Evolutionary conservation across 2,797 vertebrate genomes (phyloP), one percentile per base, ranked within the genome.

Genomic region (Tokudaia tokunoshimensis): DNA sequence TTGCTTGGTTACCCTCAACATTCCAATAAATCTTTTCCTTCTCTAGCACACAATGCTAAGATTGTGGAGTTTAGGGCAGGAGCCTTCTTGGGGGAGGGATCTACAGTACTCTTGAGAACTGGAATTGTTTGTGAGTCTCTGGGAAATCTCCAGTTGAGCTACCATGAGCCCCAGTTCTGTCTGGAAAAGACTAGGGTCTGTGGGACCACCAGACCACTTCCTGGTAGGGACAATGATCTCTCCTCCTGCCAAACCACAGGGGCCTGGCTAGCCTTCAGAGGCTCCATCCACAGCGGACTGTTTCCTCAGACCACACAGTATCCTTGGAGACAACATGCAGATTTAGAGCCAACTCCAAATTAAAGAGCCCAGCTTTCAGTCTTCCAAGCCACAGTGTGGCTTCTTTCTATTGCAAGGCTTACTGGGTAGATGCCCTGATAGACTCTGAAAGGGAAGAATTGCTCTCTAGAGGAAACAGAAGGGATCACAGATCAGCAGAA

Each of bases 171-270:
- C 52, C 52, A 92, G 85, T 63, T 75, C 57, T 89, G 94, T 79
- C 93, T 96, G 59, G 89, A 95, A 97, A 95, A 94, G 67, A 92
- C 93, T 94, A 75, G 95, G 67, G 86, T 97, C 91, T 85, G 89
- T 85, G 74, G 94, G 75, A 96, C 94, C 96, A 92, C 92, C 90
- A 87, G 96, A 96, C 94, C 92, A 98, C 96, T 98, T 98, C 98
- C 97, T 97, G 91, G 78, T 96, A 88, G 81, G 55, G 94, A 98
- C 94, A 98, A 94, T 97, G 95, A 94, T 47, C 72, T 97, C 89
- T 94, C 82, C 76, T 93, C n/a, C 59, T 97, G 97, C 96, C 94
- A 97, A 97, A 93, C 96, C 96, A 95, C 96, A 97, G 92, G 94
- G 92, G 82, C 50, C 94, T 98, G 98, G 96, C 97, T 85, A 81